phyloP scores from a whole-genome alignment of 2,797 vertebrate genomes.

The Erpetoichthys calabaricus region DNA sequence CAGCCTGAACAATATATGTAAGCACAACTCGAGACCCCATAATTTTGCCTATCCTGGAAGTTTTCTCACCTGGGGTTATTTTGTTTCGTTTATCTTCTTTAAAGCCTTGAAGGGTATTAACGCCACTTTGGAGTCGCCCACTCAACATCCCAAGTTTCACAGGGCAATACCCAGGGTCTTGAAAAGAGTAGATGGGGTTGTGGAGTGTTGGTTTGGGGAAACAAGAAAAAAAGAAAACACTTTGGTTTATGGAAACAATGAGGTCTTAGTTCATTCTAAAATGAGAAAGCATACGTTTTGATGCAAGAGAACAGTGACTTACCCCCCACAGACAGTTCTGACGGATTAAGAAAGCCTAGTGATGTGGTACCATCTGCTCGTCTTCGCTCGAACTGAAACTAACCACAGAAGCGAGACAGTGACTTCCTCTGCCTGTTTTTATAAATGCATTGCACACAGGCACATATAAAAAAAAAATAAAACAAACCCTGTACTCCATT shows the following conservation, averaged over 20 bases:
- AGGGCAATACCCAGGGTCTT: slow-evolving; percentile 79
- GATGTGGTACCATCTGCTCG: slow-evolving; percentile 85
- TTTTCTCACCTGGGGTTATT: slow-evolving; percentile 68
- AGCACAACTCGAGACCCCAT: neutral
- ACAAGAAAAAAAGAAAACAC: neutral
- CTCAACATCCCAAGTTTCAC: slow-evolving; percentile 82
- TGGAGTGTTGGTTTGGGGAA: neutral
- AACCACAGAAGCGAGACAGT: slow-evolving; percentile 16
- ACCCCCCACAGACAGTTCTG: slow-evolving; percentile 70
- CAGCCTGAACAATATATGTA: no score
- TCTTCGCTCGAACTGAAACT: slow-evolving; percentile 81
- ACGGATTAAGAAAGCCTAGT: slow-evolving; percentile 76
- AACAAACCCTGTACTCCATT: neutral
- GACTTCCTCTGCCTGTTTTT: no score
- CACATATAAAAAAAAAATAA: slow-evolving; percentile 16
- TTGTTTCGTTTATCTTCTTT: slow-evolving; percentile 95
- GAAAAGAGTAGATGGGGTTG: slow-evolving; percentile 3
- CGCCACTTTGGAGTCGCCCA: slow-evolving; percentile 76
- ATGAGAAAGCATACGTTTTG: neutral
- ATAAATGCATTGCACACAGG: no score
- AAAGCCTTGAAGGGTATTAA: slow-evolving; percentile 86
- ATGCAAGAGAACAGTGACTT: slow-evolving; percentile 10
- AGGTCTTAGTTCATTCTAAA: neutral
- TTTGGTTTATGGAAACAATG: neutral
- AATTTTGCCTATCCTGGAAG: neutral